These are phyloP conservation scores for Salvelinus sp. DNA, from an alignment of 2,113 vertebrate genomes.

Conservation along the genomic window DNA sequence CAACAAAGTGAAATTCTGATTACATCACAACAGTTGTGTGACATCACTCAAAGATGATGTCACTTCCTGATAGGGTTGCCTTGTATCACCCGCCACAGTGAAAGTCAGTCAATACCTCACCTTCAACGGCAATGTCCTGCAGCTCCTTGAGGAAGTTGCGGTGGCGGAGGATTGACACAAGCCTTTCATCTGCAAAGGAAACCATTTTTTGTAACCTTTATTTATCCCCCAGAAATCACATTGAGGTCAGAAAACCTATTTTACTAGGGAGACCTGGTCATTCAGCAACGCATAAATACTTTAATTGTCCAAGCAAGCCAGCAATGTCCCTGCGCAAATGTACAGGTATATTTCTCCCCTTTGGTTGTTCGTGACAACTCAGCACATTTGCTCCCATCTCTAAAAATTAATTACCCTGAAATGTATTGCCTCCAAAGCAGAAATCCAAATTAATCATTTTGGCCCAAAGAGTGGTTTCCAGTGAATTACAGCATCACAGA, in stretches of 20 bases:
- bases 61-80: background rate
- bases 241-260: too few species aligned
- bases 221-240: too few species aligned
- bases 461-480: slow-evolving; percentile 26
- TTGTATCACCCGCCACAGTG: background rate
- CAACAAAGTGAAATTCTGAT: background rate
- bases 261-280: too few species aligned
- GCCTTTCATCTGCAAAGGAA: slow-evolving; percentile 83
- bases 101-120: slow-evolving; percentile 63
- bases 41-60: background rate
- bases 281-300: background rate
- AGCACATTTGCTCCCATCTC: slow-evolving; percentile 41
- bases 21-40: background rate
- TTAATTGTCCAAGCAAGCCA: background rate
- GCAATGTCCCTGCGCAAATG: slow-evolving; percentile 6
- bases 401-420: slow-evolving; percentile 62
- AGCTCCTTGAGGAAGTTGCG: slow-evolving; percentile 89
- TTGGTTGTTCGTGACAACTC: slow-evolving; percentile 44
- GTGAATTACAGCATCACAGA: slow-evolving; percentile 48
- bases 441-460: slow-evolving; percentile 66
- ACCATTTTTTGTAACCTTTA: background rate
- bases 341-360: slow-evolving; percentile 20
- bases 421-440: slow-evolving; percentile 59
- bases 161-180: slow-evolving; percentile 88
- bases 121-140: slow-evolving; percentile 87